Conservation (phyloP, 2,888 invertebrate genomes). For the Troilus luridus region DNA sequence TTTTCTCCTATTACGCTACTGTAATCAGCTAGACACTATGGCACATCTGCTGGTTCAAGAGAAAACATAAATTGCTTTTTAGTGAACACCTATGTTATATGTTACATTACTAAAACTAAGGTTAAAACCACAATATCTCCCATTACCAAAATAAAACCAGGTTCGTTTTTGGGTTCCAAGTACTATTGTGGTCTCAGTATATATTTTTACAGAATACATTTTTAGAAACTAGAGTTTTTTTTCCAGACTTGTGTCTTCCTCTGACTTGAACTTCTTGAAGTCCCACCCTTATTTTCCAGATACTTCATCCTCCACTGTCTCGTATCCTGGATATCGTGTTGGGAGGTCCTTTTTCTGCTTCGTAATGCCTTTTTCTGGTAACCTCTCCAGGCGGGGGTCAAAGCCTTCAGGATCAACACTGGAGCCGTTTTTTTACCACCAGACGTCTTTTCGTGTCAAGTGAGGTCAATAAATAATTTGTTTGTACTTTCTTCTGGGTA, state of each 20-base stretch:
- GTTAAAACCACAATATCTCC: no score
- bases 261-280: background rate
- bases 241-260: background rate
- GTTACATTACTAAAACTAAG: no score
- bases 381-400: conserved; percentile 25
- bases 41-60: no score
- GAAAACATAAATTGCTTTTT: no score
- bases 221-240: no score
- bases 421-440: background rate
- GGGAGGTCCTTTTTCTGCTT: conserved; percentile 48
- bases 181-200: no score
- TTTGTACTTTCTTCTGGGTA: background rate
- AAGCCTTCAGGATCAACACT: conserved; percentile 34
- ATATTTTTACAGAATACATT: no score
- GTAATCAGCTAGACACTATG: no score
- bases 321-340: background rate
- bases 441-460: background rate
- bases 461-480: conserved; percentile 27
- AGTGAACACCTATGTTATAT: no score
- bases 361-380: conserved; percentile 47
- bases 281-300: background rate
- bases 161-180: no score
- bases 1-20: no score
- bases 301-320: background rate
- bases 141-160: no score